Base-by-base conservation (phyloP, 2,113 vertebrate species). In the Corythaixoides concolor region DNA sequence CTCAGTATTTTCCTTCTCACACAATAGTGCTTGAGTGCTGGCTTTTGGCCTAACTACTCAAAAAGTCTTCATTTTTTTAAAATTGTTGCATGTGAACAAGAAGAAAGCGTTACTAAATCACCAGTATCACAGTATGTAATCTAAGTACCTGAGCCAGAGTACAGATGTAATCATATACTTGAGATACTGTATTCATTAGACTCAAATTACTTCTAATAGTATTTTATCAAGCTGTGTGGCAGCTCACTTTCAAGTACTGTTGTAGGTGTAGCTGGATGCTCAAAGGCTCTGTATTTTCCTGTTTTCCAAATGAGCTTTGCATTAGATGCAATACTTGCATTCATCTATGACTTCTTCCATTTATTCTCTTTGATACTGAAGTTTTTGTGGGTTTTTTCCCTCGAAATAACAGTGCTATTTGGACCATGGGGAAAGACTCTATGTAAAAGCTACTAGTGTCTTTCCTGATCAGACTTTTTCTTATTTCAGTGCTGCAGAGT, bases 311-410 rank as follows among this genome's bases (percentile, higher is more conserved):
- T 35, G 23, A 88, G 43, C 56, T 91, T 88, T 66, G 37, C 45
- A 32, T 77, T 91, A n/a, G 47, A 37, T 6, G 6, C 50, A 76
- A 8, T 32, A 33, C 13, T 35, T 43, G 4, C 23, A n/a, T 75
- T 84, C 6, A 68, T 70, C 52, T 52, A 7, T 58, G 16, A 52
- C 23, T 85, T 67, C 26, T 59, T 75, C 60, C 17, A 26, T 79
- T 79, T 81, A 26, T 67, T 56, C 11, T 62, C 55, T 69, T 56
- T 52, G 21, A 53, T 56, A 33, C 23, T 58, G 32, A 37, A 75
- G 4, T 19, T 39, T 67, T 35, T 6, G 8, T 6, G 6, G 1
- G 2, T 1, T 1, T 41, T 59, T 52, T 5, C 50, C 33, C 49
- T 76, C 66, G 64, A 83, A 76, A 32, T 32, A 60, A 70, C 39